Evolutionary conservation across 1,140 invertebrate genomes (phyloP), one percentile per base, ranked within the genome.

Genomic region (Lysiphlebus fabarum): DNA sequence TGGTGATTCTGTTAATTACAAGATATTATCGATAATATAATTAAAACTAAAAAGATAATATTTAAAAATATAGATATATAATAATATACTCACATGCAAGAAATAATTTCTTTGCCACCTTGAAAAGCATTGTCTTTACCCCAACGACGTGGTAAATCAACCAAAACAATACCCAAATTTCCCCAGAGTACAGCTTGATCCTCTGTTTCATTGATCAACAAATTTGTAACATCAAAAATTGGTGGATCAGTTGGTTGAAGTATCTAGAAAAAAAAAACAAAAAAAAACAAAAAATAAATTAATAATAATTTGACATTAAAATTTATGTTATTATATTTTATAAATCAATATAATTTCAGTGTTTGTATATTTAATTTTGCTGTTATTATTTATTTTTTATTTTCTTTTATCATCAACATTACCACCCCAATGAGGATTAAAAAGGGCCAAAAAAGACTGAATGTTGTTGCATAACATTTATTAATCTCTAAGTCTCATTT

Each of bases 81-180:
- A 41, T 59, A 38, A 26, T 59, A 38, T 63, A 75, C 76, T 77
- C 50, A 80, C 78, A 73, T 61, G 62, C 76, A 77, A 4, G 72
- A 67, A 12, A 81, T 67, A 11, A 63, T 59, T 51, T 73, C 62
- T 36, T 77, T 76, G 41, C 74, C 73, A 34, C 69, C 74, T 64
- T 80, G 70, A 49, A 78, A 81, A 26, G 65, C 59, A 11, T 65
- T 68, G 6, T 78, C 73, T 47, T 76, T 77, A 14, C 79, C 77
- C 80, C 79, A 81, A 50, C 78, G 73, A 57, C 78, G 75, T 0
- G 81, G 81, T 3, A 82, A 63, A 50, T 80, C 72, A 14, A 82
- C 63, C 6, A 82, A 51, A 6, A 72, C 66, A 8, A 82, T 70
- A 0, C 81, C 81, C 33, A 78, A 54, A 51, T 65, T 71, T 3